Conservation (phyloP, 1,140 invertebrate species). For the Temnothorax curvispinosus region DNA sequence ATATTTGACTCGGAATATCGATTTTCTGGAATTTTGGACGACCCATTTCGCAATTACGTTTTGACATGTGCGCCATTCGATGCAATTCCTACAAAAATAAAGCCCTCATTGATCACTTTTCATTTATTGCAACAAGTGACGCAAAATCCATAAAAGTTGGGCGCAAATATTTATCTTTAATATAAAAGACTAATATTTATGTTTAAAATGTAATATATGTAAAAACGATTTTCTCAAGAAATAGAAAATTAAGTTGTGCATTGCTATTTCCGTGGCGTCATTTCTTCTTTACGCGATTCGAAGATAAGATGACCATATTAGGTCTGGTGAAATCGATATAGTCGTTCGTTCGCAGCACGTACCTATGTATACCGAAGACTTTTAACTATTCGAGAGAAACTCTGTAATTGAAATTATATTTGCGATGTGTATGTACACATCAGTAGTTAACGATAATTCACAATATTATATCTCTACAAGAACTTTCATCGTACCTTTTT, state of each 20-base stretch:
- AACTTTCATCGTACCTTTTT: constrained; percentile 23
- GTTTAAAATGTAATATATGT: not conserved
- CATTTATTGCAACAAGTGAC: not conserved
- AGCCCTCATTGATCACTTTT: not conserved
- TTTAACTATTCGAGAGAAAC: constrained; percentile 51
- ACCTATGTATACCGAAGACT: not conserved
- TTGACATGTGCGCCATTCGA: not conserved
- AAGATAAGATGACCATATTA: constrained; percentile 10
- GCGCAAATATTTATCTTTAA: not conserved
- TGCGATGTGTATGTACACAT: not conserved
- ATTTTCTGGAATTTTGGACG: constrained; percentile 49
- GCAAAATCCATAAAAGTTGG: not conserved
- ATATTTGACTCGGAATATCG: constrained; percentile 47
- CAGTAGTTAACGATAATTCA: constrained; percentile 31
- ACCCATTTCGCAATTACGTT: not conserved
- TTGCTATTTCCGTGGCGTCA: not conserved
- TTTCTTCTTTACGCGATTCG: constrained; percentile 44
- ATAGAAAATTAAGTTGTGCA: not conserved
- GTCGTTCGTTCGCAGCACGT: constrained; percentile 25
- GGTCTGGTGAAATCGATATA: constrained; percentile 56
- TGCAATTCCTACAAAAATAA: not conserved
- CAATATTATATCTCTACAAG: constrained; percentile 18
- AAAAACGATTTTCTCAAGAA: not conserved
- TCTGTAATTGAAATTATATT: constrained; percentile 42
- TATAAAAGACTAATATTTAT: not conserved